Percentiles rank a stretch among this genome's conserved stretches.
phyloP scores from a whole-genome alignment of 2,888 invertebrate species.

The Drosophila prolongata region DNA sequence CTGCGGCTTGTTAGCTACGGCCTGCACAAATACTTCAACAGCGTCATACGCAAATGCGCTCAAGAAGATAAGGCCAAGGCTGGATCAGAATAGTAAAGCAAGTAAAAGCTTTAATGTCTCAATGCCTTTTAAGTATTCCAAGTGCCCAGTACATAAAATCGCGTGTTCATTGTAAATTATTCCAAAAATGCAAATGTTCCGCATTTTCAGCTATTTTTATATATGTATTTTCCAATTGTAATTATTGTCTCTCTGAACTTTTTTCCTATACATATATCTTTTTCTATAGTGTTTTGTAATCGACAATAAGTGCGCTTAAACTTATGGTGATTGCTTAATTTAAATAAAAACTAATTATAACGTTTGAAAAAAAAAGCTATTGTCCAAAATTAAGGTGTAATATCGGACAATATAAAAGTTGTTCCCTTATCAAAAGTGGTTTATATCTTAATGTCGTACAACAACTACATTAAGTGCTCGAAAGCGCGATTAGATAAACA shows the following conservation, averaged over 20 bases:
- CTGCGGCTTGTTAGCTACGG: conserved; percentile 87
- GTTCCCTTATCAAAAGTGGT: background rate
- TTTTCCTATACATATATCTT: background rate
- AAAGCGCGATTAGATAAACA: conserved; percentile 18
- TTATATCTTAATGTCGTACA: background rate
- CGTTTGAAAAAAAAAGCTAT: background rate
- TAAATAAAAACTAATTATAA: conserved; percentile 17
- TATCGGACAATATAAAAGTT: background rate
- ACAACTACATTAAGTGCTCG: background rate
- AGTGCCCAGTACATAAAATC: conserved; percentile 2
- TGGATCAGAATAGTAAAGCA: conserved; percentile 1
- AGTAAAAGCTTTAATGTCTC: background rate
- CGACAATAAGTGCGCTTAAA: background rate
- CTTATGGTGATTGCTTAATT: conserved; percentile 21
- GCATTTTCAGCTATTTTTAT: conserved; percentile 1
- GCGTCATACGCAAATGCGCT: conserved; percentile 81
- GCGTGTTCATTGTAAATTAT: background rate
- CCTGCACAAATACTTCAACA: conserved; percentile 82
- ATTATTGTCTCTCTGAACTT: background rate
- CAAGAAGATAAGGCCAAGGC: conserved; percentile 50
- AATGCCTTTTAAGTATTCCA: conserved; percentile 2
- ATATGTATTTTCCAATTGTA: background rate
- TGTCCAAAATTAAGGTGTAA: background rate
- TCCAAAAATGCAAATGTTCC: background rate
- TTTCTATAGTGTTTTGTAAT: conserved; percentile 5